These are phyloP conservation scores for Myathropa florea DNA, from an alignment of 2,888 invertebrate species.

Conservation along the genomic window DNA sequence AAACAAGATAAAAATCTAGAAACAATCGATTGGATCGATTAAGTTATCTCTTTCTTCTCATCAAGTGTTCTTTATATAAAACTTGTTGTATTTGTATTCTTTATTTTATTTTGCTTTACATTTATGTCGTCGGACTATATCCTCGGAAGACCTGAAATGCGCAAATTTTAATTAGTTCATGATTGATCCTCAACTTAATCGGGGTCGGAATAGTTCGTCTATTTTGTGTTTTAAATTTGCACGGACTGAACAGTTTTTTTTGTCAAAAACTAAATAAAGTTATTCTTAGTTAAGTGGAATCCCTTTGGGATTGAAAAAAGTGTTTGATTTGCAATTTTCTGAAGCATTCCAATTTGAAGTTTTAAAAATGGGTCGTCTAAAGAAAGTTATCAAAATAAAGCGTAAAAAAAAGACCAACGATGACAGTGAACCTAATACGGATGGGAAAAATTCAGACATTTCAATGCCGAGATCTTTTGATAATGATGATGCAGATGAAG, in stretches of 20 bases:
- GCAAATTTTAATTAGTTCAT: slow-evolving; percentile 73
- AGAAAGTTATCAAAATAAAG: slow-evolving; percentile 75
- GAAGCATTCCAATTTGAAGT: slow-evolving; percentile 48
- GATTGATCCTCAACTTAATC: slow-evolving; percentile 72
- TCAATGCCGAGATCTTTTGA: slow-evolving; percentile 64
- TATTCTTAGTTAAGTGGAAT: not conserved
- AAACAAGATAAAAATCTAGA: slow-evolving; percentile 22
- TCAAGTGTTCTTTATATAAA: slow-evolving; percentile 31
- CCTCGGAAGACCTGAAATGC: slow-evolving; percentile 61
- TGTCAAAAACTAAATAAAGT: not conserved
- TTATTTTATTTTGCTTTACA: slow-evolving; percentile 11
- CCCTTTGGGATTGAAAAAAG: not conserved
- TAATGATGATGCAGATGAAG: slow-evolving; percentile 45
- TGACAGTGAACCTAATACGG: slow-evolving; percentile 72
- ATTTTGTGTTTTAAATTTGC: slow-evolving; percentile 15
- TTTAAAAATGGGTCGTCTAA: slow-evolving; percentile 74
- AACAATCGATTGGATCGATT: slow-evolving; percentile 55
- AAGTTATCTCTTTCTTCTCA: slow-evolving; percentile 21
- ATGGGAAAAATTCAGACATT: slow-evolving; percentile 71
- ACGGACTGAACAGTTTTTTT: not conserved
- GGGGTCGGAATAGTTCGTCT: slow-evolving; percentile 61
- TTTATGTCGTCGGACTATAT: slow-evolving; percentile 53
- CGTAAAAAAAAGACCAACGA: slow-evolving; percentile 75
- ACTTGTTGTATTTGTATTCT: slow-evolving; percentile 9
- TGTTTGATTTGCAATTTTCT: not conserved